Evolutionary conservation across 1,140 invertebrate species (phyloP).

Genomic region (Tetramorium alpestre): DNA sequence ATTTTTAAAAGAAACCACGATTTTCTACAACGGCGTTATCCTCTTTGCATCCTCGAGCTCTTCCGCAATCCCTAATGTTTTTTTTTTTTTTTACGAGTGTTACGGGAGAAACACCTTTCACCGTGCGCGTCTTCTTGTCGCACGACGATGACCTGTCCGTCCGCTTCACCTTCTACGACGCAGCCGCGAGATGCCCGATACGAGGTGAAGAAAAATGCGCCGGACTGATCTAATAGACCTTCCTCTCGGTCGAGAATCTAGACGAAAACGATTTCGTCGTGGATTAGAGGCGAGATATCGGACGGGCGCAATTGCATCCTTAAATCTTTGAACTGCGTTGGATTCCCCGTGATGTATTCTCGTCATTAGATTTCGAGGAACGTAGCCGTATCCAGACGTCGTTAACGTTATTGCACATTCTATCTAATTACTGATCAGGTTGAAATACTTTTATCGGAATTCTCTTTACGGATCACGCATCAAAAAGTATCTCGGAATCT

Average conservation of each 20-base stretch:
- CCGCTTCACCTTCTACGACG: neutral
- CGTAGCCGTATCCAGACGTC: slow-evolving; percentile 10
- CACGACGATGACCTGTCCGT: neutral
- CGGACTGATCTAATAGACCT: slow-evolving; percentile 41
- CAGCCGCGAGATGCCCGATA: slow-evolving; percentile 67
- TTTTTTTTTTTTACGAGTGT: slow-evolving; percentile 62
- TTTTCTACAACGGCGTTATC: slow-evolving; percentile 38
- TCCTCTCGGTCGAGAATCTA: slow-evolving; percentile 19
- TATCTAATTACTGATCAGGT: slow-evolving; percentile 46
- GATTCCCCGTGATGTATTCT: slow-evolving; percentile 35
- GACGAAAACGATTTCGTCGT: slow-evolving; percentile 66
- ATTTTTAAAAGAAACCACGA: slow-evolving; percentile 66
- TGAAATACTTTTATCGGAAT: slow-evolving; percentile 14
- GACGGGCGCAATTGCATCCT: slow-evolving; percentile 36
- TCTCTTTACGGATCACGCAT: slow-evolving; percentile 12
- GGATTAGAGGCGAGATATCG: slow-evolving; percentile 65
- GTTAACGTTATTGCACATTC: slow-evolving; percentile 31
- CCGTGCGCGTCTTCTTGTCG: neutral
- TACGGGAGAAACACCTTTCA: neutral
- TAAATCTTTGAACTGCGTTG: slow-evolving; percentile 6
- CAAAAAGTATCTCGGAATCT: neutral
- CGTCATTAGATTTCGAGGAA: slow-evolving; percentile 41
- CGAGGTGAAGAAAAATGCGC: slow-evolving; percentile 66
- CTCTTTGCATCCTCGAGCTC: neutral
- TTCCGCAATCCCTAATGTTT: slow-evolving; percentile 35